Evolutionary conservation across 23 tunicate genomes (phyloP).

Genomic region (Aplidium turbinatum): DNA sequence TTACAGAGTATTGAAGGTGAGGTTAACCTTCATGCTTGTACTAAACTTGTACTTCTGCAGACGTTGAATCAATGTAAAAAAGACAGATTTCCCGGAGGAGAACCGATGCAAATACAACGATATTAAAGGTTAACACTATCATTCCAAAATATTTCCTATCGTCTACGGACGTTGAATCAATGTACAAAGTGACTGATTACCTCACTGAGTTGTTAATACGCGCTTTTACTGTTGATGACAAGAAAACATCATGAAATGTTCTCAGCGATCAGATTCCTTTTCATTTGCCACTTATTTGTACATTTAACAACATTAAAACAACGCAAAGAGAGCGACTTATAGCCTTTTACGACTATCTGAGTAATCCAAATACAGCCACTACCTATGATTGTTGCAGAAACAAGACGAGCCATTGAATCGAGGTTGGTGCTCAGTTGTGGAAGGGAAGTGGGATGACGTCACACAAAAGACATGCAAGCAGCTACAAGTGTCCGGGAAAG

Average conservation of each 20-base stretch:
- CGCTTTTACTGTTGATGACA: no score
- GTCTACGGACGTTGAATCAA: no score
- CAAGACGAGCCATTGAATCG: not conserved
- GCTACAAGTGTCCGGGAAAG: constrained; percentile 36
- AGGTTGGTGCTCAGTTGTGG: constrained; percentile 7
- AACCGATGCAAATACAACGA: no score
- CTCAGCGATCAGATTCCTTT: not conserved
- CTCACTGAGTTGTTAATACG: no score
- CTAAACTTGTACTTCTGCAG: no score
- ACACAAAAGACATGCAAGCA: constrained; percentile 47
- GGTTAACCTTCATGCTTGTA: no score
- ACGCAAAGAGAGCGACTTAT: not conserved
- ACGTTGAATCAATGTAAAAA: no score
- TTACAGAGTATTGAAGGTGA: constrained; percentile 33
- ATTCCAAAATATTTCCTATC: no score
- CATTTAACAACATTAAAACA: not conserved
- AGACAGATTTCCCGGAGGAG: no score
- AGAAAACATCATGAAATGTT: no score
- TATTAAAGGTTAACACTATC: no score
- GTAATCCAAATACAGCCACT: not conserved
- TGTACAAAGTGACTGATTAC: no score
- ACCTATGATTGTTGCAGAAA: constrained; percentile 14
- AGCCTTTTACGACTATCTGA: not conserved
- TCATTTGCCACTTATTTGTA: not conserved
- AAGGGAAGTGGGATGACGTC: constrained; percentile 30